These are phyloP conservation scores for Glossosoma conforme DNA, from an alignment of 1,140 invertebrate species.

Conservation along the genomic window DNA sequence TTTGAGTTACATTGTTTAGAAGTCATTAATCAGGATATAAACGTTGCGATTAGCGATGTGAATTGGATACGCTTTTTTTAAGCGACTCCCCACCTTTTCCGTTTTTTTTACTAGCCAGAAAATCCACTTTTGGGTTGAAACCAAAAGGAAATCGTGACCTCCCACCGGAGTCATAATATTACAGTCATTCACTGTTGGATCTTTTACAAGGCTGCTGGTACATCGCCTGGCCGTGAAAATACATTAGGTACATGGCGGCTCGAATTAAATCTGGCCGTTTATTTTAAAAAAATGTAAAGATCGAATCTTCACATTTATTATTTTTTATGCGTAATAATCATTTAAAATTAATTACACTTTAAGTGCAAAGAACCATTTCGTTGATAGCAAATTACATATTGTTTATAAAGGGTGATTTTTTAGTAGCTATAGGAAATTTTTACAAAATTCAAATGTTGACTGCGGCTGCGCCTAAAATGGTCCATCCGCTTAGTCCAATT, in stretches of 20 bases:
- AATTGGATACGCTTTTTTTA: too few relatives aligned
- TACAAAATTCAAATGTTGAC: too few relatives aligned
- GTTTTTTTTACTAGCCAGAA: constrained; percentile 4
- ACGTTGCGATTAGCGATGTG: not conserved
- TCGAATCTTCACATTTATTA: not conserved
- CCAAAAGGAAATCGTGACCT: constrained; percentile 9
- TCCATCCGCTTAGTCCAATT: too few relatives aligned
- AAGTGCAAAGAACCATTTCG: not conserved
- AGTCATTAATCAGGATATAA: constrained; percentile 10
- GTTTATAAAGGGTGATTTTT: not conserved
- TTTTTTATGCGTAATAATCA: not conserved
- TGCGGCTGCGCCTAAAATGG: too few relatives aligned
- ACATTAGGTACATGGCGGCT: not conserved
- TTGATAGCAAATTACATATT: not conserved
- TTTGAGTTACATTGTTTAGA: too few relatives aligned
- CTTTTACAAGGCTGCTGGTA: constrained; percentile 10
- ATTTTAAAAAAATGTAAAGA: not conserved
- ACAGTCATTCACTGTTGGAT: not conserved
- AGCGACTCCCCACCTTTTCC: not conserved
- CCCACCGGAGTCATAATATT: not conserved
- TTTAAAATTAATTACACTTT: not conserved
- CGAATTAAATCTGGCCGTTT: too few relatives aligned
- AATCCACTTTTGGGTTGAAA: not conserved
- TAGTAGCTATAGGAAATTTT: too few relatives aligned
- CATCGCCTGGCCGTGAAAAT: constrained; percentile 7